These are phyloP conservation scores for Ceyx erithaca DNA, from an alignment of 2,797 vertebrate genomes.

Conservation along the genomic window DNA sequence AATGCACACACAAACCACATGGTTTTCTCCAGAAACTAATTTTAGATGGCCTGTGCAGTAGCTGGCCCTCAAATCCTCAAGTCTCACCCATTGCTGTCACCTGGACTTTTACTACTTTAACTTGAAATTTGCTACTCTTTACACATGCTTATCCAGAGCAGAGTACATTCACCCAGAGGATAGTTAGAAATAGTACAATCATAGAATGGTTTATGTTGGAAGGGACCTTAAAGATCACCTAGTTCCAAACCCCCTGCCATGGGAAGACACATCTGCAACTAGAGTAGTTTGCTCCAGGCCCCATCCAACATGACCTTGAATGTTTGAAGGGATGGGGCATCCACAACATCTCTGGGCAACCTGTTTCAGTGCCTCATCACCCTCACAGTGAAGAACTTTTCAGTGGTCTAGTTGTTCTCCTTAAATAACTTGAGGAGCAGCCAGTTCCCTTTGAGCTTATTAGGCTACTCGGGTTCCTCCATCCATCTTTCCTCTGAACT, in stretches of 20 bases:
- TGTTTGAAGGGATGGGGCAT: too few relatives aligned
- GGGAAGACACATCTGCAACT: too few relatives aligned
- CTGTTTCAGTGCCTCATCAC: too few relatives aligned
- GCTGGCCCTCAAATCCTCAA: not conserved
- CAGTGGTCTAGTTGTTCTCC: not conserved
- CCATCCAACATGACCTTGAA: too few relatives aligned
- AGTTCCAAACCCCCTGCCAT: too few relatives aligned
- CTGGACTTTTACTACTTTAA: not conserved
- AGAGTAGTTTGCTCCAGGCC: too few relatives aligned
- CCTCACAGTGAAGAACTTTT: too few relatives aligned
- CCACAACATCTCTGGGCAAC: too few relatives aligned
- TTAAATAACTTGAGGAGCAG: accelerated
- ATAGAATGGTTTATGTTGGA: too few relatives aligned
- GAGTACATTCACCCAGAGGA: not conserved
- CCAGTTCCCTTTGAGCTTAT: not conserved
- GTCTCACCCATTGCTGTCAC: not conserved
- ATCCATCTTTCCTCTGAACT: not conserved
- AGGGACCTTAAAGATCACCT: too few relatives aligned
- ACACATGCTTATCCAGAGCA: not conserved
- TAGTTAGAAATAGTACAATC: not conserved
- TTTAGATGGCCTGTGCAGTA: not conserved
- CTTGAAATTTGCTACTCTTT: not conserved
- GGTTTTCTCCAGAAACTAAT: not conserved
- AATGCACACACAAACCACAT: accelerated
- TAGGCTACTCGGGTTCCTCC: not conserved